Base-by-base conservation (phyloP, 2,797 vertebrate species). In the Bovichtus diacanthus region DNA sequence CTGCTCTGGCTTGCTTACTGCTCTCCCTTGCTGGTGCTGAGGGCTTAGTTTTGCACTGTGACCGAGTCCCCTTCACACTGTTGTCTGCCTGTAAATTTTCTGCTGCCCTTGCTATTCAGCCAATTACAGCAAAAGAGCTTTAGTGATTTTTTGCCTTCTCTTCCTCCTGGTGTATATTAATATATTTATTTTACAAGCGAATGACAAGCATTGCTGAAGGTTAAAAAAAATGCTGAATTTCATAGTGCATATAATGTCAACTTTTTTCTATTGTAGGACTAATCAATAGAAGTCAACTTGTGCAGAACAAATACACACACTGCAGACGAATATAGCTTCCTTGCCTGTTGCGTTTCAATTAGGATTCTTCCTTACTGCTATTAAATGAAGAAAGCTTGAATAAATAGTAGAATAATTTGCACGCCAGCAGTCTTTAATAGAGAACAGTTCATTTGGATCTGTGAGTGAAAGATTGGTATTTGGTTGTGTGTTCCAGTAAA, bases 51-150 rank as follows among this genome's bases (percentile, higher is more conserved):
- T 90, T 89, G 86, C 81, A 77, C 94, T 81, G 92, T 96, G 95
- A 96, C 95, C 94, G 92, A 94, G 93, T 95, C 95, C 94, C 95
- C 95, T 96, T 96, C 95, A 96, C 95, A 96, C 94, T 94, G 92
- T 94, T 93, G 91, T 94, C 93, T 93, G 92, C 93, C 94, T 94
- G 94, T 95, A 96, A 92, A 95, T 95, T 95, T 96, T 96, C 93
- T 96, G 95, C 95, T 96, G 95, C 90, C 94, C 91, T 96, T 96
- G 95, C 95, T 95, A 91, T 96, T 95, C 94, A 95, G 93, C 93
- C 95, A 95, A 96, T 96, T 96, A 96, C 92, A 91, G 92, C 94
- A 94, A 95, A 95, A 95, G 94, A 95, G 95, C 94, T 94, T 95
- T 94, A 95, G 94, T 74, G 94, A 95, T 95, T 95, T 95, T 90